Evolutionary conservation across 1,140 invertebrate species (phyloP).

Genomic region (Eurosta solidaginis): DNA sequence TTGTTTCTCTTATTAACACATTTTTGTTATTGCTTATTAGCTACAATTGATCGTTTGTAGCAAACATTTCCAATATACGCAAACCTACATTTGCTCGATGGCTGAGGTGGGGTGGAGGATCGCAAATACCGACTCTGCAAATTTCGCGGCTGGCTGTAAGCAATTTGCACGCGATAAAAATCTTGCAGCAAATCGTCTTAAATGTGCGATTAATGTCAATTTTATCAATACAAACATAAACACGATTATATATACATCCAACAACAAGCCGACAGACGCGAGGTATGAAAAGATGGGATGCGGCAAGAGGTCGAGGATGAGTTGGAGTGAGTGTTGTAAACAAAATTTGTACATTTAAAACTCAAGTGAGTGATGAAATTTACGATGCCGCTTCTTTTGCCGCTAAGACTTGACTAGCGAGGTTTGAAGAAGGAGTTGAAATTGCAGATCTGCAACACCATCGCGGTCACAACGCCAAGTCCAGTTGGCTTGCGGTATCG

Average conservation of each 20-base stretch:
- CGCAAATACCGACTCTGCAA: too few species aligned
- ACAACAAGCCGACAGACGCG: not conserved
- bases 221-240: slow-evolving; percentile 59
- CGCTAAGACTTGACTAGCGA: too few species aligned
- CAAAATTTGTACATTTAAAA: not conserved
- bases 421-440: not conserved
- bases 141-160: slow-evolving; percentile 39
- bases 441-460: not conserved
- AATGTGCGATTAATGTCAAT: slow-evolving; percentile 58
- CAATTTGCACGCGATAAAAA: slow-evolving; percentile 59
- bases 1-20: not conserved
- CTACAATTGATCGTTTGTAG: not conserved
- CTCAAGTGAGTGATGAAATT: not conserved
- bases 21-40: not conserved
- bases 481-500: not conserved
- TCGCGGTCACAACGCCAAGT: not conserved
- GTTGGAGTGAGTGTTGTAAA: not conserved
- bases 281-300: not conserved
- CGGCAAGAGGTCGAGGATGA: not conserved
- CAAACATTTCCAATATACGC: not conserved
- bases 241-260: slow-evolving; percentile 54
- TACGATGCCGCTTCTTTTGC: too few species aligned
- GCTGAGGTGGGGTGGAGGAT: too few species aligned
- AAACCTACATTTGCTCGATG: not conserved
- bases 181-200: slow-evolving; percentile 44